Conservation (phyloP, 2,113 vertebrate species). For the Callipepla squamata region DNA sequence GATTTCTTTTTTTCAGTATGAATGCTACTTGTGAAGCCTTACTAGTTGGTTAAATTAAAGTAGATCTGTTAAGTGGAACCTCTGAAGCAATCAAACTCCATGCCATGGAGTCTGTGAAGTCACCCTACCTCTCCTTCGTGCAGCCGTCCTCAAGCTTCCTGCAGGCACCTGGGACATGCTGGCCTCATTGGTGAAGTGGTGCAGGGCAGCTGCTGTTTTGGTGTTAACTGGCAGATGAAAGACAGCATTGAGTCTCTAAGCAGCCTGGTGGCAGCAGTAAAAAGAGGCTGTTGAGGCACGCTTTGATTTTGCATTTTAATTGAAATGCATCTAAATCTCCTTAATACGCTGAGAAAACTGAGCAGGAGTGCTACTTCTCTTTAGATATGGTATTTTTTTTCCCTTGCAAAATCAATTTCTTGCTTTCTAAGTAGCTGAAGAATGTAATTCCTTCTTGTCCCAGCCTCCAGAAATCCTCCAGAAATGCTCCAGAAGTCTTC, state of each 20-base stretch:
- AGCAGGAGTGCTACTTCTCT: neutral
- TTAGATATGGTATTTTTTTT: neutral
- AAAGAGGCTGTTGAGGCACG: neutral
- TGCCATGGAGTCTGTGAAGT: neutral
- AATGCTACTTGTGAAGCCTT: neutral
- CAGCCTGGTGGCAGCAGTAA: neutral
- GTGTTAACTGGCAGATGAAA: neutral
- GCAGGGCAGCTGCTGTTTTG: neutral
- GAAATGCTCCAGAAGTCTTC: neutral
- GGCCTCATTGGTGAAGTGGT: neutral
- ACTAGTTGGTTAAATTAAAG: neutral
- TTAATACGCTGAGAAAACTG: neutral
- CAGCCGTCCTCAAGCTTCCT: neutral
- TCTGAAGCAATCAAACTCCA: neutral
- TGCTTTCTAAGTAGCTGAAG: neutral
- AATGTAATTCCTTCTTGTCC: neutral
- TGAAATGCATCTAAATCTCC: neutral
- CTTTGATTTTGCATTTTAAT: neutral
- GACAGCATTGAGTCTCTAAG: neutral
- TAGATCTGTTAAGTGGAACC: neutral
- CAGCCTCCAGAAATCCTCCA: neutral
- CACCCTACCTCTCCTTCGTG: neutral
- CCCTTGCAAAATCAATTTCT: neutral
- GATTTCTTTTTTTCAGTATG: neutral
- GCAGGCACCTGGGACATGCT: neutral